Evolutionary conservation across 2,888 invertebrate genomes (phyloP), one percentile per base, ranked within the genome.

Genomic region (Campaea margaritaria): DNA sequence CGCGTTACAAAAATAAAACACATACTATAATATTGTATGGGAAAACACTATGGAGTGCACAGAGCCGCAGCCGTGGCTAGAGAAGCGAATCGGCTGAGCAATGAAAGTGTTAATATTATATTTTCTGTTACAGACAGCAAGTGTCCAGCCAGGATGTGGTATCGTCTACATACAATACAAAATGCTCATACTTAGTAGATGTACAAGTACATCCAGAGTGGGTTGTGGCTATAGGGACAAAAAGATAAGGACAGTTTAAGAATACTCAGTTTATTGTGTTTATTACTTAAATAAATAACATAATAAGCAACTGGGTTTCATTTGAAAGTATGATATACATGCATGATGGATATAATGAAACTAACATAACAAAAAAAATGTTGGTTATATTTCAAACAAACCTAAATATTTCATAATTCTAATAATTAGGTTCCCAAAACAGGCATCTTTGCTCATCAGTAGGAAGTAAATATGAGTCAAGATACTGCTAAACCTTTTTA

Each of bases 171-270:
- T 93, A 88, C 75, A 91, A 89, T 65, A 92, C 92, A 47, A 92
- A 91, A 74, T 93, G 93, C 70, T 87, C 91, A 36, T 91, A 93
- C 67, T 73, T 93, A 62, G 92, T 93, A 9, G 91, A 91, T 83
- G 87, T 93, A 0, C 86, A 91, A 81, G 89, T 93, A 10, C 88
- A 89, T 64, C 89, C 92, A 21, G 87, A 93, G 62, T 93, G 93
- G 93, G 83, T 93, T 61, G 89, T 92, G 4, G 93, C 92, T 39
- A 91, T 93, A 64, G 93, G 93, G 45, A 84, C 90, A 12, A 90
- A 86, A 67, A 86, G 85, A 87, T 90, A 79, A 77, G 62, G 41
- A 0, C 10, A 28, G 5, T 12, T 7, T 12, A 31, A 46, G 38
- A 15, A 44, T 56, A 44, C 44, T 57, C 12, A 34, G 9, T 57